phyloP scores from a whole-genome alignment of 1,140 invertebrate genomes.

The Meloidogyne hapla region DNA sequence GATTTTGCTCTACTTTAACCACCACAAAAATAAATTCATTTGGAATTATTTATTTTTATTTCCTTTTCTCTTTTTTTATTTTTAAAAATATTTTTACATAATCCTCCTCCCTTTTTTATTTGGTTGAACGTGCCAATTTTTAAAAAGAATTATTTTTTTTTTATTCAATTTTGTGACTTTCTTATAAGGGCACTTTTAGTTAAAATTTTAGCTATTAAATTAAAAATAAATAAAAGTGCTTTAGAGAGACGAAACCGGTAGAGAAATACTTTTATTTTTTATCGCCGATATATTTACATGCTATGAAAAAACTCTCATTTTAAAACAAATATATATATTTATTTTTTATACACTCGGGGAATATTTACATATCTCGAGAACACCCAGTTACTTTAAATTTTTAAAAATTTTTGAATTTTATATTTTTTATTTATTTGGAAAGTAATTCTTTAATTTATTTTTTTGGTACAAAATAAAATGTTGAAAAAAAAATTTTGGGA shows the following conservation, averaged over 20 bases:
- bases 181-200: neutral
- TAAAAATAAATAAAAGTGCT: neutral
- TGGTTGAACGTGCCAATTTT: too few species aligned
- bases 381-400: conserved; percentile 1
- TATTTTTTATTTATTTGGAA: neutral
- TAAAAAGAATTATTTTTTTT: neutral
- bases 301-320: neutral
- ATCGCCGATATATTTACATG: neutral
- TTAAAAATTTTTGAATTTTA: neutral
- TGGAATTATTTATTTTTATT: neutral
- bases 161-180: neutral
- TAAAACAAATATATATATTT: too few species aligned
- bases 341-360: neutral
- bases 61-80: neutral
- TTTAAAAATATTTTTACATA: neutral
- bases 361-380: neutral
- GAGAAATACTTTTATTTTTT: too few species aligned
- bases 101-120: neutral
- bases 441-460: neutral
- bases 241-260: neutral
- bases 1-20: too few species aligned
- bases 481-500: too few species aligned
- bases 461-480: too few species aligned
- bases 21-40: neutral
- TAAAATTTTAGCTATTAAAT: neutral